Evolutionary conservation across 2,113 vertebrate genomes (phyloP), one percentile per base, ranked within the genome.

Genomic region (Oncorhynchus tshawytscha): DNA sequence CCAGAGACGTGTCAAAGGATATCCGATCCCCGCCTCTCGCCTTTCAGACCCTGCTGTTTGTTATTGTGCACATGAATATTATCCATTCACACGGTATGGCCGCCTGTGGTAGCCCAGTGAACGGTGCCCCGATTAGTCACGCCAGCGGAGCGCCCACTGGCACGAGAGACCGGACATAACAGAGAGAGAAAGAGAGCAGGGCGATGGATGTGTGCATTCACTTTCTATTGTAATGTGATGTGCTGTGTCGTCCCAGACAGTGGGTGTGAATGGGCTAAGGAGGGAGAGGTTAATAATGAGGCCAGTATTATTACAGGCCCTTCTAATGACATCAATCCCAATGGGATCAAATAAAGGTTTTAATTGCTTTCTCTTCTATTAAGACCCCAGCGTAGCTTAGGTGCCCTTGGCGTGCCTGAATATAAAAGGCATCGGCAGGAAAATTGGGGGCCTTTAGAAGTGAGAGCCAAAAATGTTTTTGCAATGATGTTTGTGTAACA

Each of bases 321-420:
- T 86, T 69, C 85, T 81, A 85, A 89, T 81, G 83, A 90, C 91
- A 91, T 92, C 90, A 86, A 81, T 90, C 90, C 51, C 90, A 81
- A 78, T n/a, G 80, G 88, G 89, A 91, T 92, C 88, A 87, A 82
- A 90, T 87, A 89, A 90, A 90, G 88, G 71, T 89, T 91, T 93
- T 92, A 93, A 94, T 93, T 94, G 92, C 85, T 85, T 89, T 83
- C 88, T 88, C 85, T 89, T 83, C 76, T 88, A 87, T 92, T 90
- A 90, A 90, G 87, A 87, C 87, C 87, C 79, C 80, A 48, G 73
- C 82, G 60, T 75, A 84, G 82, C 82, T 68, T 67, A 84, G 83
- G 81, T 86, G 86, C 84, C 89, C 80, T 84, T 76, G 78, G 79
- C 79, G 66, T 82, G 89, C 84, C 90, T 87, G 89, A 86, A 80